phyloP scores from a whole-genome alignment of 2,113 vertebrate genomes.

The Pluvialis apricaria region DNA sequence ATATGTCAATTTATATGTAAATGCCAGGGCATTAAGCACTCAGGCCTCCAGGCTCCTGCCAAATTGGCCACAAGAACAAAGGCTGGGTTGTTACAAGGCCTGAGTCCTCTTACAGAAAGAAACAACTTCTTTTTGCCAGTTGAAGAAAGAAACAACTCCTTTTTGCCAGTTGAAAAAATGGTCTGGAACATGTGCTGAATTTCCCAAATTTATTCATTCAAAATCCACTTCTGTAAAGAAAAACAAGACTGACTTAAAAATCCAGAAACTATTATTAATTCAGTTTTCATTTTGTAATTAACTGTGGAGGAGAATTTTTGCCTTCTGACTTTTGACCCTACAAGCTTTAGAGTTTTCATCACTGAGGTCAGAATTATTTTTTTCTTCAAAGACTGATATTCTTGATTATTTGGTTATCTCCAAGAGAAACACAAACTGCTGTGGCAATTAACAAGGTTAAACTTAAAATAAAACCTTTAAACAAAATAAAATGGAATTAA shows the following conservation, averaged over 20 bases:
- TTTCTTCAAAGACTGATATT: not conserved
- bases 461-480: not conserved
- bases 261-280: not conserved
- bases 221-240: not conserved
- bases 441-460: not conserved
- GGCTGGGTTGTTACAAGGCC: not conserved
- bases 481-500: not conserved
- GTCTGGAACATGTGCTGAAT: not conserved
- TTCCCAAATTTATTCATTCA: not conserved
- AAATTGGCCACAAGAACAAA: not conserved
- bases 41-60: not conserved
- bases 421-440: not conserved
- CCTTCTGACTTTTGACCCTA: not conserved
- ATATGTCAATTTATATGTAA: not conserved
- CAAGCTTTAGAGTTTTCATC: not conserved
- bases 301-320: not conserved
- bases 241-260: not conserved
- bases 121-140: not conserved
- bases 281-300: not conserved
- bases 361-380: not conserved
- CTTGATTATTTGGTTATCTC: not conserved
- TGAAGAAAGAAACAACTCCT: not conserved
- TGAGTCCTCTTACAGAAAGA: not conserved
- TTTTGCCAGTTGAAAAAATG: not conserved
- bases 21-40: not conserved